A percentile compares a stretch with the other conserved stretches of the same genome.
Evolutionary conservation across 2,888 invertebrate species (phyloP).

Genomic region (Chalcis sispes): DNA sequence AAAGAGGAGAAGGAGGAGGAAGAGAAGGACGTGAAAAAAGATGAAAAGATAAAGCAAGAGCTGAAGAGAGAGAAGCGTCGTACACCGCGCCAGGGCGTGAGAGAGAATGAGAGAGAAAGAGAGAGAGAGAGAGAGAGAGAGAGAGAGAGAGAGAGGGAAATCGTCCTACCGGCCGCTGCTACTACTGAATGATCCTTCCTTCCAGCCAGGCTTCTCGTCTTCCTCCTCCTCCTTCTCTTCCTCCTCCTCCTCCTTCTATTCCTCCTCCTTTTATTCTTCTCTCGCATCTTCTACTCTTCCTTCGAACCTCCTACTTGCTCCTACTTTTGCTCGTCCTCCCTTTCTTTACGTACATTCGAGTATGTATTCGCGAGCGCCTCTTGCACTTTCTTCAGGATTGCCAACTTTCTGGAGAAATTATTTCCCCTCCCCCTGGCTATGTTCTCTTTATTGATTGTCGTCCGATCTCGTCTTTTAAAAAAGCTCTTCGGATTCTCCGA

Average conservation of each 20-base stretch:
- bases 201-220: constrained; percentile 64
- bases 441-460: constrained; percentile 5
- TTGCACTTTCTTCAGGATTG: constrained; percentile 26
- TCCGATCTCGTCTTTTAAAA: background rate
- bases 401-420: constrained; percentile 38
- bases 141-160: constrained; percentile 58
- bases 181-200: constrained; percentile 64
- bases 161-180: constrained; percentile 65
- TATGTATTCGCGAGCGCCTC: background rate
- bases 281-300: background rate
- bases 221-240: constrained; percentile 59
- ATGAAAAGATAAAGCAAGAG: constrained; percentile 60
- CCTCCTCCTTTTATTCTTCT: constrained; percentile 2
- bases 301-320: constrained; percentile 26
- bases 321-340: background rate
- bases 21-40: constrained; percentile 56
- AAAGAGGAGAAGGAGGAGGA: constrained; percentile 58
- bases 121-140: constrained; percentile 49
- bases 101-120: constrained; percentile 30
- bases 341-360: background rate
- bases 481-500: background rate
- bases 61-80: constrained; percentile 9
- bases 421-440: constrained; percentile 21
- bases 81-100: constrained; percentile 28
- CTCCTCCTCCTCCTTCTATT: constrained; percentile 48